Evolutionary conservation across 2,113 vertebrate genomes (phyloP).

Genomic region (Gallinago jamesoni): DNA sequence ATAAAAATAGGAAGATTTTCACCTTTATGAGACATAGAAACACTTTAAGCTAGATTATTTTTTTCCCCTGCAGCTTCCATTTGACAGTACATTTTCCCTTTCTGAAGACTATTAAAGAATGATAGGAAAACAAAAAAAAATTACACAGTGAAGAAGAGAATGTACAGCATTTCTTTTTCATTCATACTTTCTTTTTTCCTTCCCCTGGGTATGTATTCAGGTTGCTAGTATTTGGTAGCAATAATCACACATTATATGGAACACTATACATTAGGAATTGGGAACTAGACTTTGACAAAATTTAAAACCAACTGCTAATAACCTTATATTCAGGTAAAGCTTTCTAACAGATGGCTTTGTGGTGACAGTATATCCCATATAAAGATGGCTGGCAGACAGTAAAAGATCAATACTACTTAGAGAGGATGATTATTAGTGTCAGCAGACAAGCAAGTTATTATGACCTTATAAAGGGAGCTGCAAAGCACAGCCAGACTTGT

Average conservation of each 20-base stretch:
- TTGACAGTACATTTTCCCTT: not conserved
- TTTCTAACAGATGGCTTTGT: conserved; percentile 8
- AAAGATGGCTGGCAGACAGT: conserved; percentile 16
- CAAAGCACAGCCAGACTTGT: not conserved
- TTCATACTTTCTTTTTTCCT: not conserved
- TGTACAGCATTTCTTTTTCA: not conserved
- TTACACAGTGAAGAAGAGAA: not conserved
- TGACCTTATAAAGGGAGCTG: not conserved
- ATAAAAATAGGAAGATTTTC: not conserved
- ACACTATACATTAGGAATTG: not conserved
- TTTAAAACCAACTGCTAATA: conserved; percentile 3
- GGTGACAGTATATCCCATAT: not conserved
- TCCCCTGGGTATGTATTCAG: not conserved
- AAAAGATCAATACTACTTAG: conserved; percentile 25
- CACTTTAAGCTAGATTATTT: not conserved
- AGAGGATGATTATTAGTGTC: not conserved
- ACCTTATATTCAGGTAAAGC: conserved; percentile 41
- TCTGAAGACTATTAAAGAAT: not conserved
- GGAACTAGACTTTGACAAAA: not conserved
- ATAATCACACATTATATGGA: not conserved
- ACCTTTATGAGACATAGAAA: not conserved
- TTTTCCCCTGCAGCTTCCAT: not conserved
- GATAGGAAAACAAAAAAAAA: not conserved
- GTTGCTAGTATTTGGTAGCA: not conserved
- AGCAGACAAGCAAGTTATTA: not conserved